Evolutionary conservation across 2,113 vertebrate genomes (phyloP).

Genomic region (Lagopus leucura): DNA sequence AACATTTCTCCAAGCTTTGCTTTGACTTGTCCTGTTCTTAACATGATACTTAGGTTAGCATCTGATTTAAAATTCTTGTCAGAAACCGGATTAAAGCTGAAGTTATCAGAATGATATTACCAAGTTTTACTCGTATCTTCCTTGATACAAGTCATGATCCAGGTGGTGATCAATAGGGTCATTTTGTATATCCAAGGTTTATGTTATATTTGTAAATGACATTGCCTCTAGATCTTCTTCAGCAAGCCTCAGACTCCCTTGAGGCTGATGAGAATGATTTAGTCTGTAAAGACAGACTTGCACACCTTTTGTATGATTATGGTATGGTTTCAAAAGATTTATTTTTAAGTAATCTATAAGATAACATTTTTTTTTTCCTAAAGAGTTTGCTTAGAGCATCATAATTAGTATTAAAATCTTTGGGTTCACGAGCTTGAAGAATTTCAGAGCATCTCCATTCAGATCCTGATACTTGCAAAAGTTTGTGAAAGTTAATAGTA

Average conservation of each 20-base stretch:
- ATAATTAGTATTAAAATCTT: not conserved
- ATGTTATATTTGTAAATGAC: not conserved
- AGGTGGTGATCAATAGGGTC: not conserved
- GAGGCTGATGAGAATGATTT: not conserved
- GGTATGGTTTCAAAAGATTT: not conserved
- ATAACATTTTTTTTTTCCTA: not conserved
- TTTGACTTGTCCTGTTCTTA: not conserved
- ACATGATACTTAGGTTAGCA: not conserved
- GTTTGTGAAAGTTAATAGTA: not conserved
- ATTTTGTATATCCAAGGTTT: not conserved
- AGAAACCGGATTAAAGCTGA: not conserved
- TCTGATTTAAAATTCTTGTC: conserved; percentile 1
- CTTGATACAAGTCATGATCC: not conserved
- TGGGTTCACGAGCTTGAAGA: not conserved
- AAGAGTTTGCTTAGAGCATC: not conserved
- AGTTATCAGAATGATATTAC: not conserved
- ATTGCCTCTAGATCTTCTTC: not conserved
- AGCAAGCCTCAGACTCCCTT: not conserved
- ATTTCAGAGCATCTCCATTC: not conserved
- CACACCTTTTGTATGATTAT: not conserved
- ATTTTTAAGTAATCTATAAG: not conserved
- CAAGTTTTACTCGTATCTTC: not conserved
- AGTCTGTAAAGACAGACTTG: not conserved
- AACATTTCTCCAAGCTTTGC: not conserved
- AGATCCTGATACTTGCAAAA: not conserved